A percentile compares a stretch with the other conserved stretches of the same genome.
Evolutionary conservation across 2,888 invertebrate genomes (phyloP).

Genomic region (Helicoverpa assulta): DNA sequence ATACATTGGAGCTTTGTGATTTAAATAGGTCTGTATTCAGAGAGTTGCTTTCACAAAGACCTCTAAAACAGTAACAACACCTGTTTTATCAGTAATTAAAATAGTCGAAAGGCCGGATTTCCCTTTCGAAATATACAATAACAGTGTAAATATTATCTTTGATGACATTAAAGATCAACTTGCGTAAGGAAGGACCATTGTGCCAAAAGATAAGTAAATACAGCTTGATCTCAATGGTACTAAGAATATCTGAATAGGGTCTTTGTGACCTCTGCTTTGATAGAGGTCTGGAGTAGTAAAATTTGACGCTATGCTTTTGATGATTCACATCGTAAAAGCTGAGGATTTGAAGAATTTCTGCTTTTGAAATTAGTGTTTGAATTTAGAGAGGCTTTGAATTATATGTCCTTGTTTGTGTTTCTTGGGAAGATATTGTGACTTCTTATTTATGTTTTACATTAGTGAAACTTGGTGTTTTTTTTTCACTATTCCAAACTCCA

Average conservation of each 20-base stretch:
- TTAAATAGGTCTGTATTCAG: too few relatives aligned
- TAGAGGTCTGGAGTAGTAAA: slow-evolving; percentile 27
- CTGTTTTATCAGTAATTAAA: background rate
- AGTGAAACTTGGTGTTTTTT: too few relatives aligned
- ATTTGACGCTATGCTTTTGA: slow-evolving; percentile 31
- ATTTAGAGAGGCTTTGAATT: background rate
- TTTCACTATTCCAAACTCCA: too few relatives aligned
- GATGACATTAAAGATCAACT: slow-evolving; percentile 24
- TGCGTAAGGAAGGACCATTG: slow-evolving; percentile 11
- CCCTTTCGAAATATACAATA: slow-evolving; percentile 13
- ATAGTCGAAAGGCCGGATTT: background rate
- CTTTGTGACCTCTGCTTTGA: slow-evolving; percentile 33
- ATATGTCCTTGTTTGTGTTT: background rate
- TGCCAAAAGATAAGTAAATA: slow-evolving; percentile 42
- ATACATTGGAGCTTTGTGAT: too few relatives aligned
- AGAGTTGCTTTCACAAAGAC: background rate
- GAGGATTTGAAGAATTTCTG: slow-evolving; percentile 1
- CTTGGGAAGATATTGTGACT: background rate
- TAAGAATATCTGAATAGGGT: slow-evolving; percentile 33
- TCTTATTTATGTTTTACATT: background rate
- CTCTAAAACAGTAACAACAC: background rate
- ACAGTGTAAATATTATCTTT: slow-evolving; percentile 12
- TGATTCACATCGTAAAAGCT: slow-evolving; percentile 21
- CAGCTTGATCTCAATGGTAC: slow-evolving; percentile 34
- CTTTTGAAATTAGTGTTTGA: background rate